phyloP scores from a whole-genome alignment of 1,140 invertebrate species.

The Aphidius ervi region DNA sequence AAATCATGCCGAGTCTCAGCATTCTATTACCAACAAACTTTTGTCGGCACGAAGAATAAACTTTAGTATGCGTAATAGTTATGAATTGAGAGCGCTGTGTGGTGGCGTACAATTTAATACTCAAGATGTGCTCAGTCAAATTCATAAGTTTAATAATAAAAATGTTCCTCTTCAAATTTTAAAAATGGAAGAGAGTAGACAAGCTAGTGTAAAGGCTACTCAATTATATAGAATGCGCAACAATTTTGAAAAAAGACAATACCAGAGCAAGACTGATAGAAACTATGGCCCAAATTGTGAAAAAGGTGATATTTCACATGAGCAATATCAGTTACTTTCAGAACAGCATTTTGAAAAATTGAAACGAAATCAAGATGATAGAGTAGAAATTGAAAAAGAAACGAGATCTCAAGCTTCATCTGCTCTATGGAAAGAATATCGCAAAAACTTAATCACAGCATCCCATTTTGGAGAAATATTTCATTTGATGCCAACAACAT shows the following conservation, averaged over 20 bases:
- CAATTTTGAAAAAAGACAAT: conserved; percentile 16
- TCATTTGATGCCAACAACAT: conserved; percentile 3
- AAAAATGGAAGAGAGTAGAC: conserved; percentile 19
- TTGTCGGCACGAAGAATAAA: conserved; percentile 40
- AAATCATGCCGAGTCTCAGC: conserved; percentile 42
- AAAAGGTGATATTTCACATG: conserved; percentile 20
- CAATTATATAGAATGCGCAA: conserved; percentile 29
- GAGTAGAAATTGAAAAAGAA: conserved; percentile 20
- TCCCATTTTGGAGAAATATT: conserved; percentile 14
- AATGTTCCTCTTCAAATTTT: conserved; percentile 14
- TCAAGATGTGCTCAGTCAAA: conserved; percentile 15
- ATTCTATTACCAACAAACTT: conserved; percentile 35
- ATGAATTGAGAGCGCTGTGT: conserved; percentile 28
- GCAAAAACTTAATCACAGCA: background rate
- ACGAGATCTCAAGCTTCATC: too few relatives aligned
- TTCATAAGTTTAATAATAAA: conserved; percentile 4
- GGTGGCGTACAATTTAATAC: conserved; percentile 37
- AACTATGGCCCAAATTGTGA: conserved; percentile 22
- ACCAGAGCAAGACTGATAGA: conserved; percentile 18
- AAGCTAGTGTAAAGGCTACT: conserved; percentile 28
- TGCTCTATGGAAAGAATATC: background rate
- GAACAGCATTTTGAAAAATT: conserved; percentile 19
- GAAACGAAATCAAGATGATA: conserved; percentile 7
- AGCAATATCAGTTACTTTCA: conserved; percentile 2
- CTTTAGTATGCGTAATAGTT: conserved; percentile 26